These are phyloP conservation scores for Chalcis sispes DNA, from an alignment of 2,888 invertebrate genomes.

Conservation along the genomic window DNA sequence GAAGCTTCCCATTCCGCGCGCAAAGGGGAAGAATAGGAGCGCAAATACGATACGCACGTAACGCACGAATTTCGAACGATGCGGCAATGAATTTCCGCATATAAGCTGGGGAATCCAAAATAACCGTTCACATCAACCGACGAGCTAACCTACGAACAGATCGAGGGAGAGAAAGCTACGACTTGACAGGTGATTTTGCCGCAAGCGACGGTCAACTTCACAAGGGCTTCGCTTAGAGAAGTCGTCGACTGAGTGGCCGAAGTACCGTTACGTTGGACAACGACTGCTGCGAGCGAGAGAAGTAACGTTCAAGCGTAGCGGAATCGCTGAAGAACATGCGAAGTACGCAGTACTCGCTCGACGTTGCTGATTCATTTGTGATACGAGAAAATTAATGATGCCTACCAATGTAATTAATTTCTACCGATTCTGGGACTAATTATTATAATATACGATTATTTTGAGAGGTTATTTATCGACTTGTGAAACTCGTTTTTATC, in stretches of 20 bases:
- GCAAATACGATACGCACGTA: background rate
- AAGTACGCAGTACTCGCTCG: too few species aligned
- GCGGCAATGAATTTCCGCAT: conserved; percentile 47
- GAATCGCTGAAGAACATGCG: conserved; percentile 33
- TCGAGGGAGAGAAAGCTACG: conserved; percentile 2
- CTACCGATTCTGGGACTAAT: too few species aligned
- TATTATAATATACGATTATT: too few species aligned
- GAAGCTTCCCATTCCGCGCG: background rate
- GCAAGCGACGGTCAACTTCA: conserved; percentile 40
- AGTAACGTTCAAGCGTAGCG: conserved; percentile 6
- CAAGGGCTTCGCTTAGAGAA: conserved; percentile 9
- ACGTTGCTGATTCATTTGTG: too few species aligned
- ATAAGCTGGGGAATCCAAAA: conserved; percentile 22
- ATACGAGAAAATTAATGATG: too few species aligned
- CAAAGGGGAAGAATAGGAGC: background rate
- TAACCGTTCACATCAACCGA: conserved; percentile 41
- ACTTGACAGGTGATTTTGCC: conserved; percentile 25
- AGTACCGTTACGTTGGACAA: background rate
- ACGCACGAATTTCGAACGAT: conserved; percentile 44
- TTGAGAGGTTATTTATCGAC: too few species aligned
- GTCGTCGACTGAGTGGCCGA: background rate
- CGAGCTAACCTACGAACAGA: background rate
- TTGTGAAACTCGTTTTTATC: too few species aligned
- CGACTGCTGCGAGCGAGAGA: background rate
- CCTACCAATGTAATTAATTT: too few species aligned